These are phyloP conservation scores for Dromius quadrimaculatus DNA, from an alignment of 2,888 invertebrate genomes.

Conservation along the genomic window DNA sequence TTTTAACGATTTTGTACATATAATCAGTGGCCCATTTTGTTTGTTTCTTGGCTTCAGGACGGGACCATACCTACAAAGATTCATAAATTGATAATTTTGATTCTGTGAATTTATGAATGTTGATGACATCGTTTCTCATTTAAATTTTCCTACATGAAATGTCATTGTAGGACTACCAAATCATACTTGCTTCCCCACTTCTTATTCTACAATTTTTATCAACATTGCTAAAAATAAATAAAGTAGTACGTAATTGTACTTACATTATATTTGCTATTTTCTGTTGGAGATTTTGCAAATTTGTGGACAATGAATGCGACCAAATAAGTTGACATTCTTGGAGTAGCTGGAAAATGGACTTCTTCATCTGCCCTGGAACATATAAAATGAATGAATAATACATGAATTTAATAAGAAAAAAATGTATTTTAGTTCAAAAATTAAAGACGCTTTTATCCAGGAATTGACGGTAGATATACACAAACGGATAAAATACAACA, in stretches of 20 bases:
- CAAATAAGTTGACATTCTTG: conserved; percentile 85
- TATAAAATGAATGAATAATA: not conserved
- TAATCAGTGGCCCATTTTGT: conserved; percentile 66
- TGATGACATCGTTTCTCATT: too few species aligned
- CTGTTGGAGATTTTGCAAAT: conserved; percentile 68
- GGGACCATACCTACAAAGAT: conserved; percentile 62
- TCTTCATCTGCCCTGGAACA: not conserved
- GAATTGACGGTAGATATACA: too few species aligned
- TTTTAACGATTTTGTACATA: conserved; percentile 66
- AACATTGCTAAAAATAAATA: too few species aligned
- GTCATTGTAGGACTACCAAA: too few species aligned
- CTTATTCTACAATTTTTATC: too few species aligned
- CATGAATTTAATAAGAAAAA: not conserved
- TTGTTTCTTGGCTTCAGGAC: conserved; percentile 66
- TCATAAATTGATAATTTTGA: not conserved
- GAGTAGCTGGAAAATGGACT: conserved; percentile 56
- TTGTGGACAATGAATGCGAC: conserved; percentile 88
- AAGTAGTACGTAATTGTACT: not conserved
- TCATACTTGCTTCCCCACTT: too few species aligned
- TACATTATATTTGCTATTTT: not conserved
- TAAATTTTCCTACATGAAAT: too few species aligned
- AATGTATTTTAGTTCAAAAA: not conserved
- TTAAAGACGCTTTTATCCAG: too few species aligned
- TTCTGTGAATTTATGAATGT: not conserved
- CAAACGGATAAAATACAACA: too few species aligned